Percentiles rank a stretch among this genome's conserved stretches.
Evolutionary conservation across 2,113 vertebrate species (phyloP).

Genomic region (Plecturocebus donacophilus): DNA sequence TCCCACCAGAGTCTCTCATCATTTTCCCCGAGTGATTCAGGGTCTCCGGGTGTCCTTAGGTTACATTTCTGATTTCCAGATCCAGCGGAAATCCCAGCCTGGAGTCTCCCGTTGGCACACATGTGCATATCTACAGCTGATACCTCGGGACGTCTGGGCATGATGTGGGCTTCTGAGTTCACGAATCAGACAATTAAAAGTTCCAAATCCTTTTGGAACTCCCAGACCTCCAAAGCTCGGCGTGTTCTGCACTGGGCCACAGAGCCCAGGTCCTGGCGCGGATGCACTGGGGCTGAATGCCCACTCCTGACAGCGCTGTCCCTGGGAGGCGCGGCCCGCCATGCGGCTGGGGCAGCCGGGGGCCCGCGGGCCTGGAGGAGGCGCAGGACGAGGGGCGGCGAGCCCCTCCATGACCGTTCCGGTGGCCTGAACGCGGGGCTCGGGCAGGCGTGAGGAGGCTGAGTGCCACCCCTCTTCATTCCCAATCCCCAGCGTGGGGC

Average conservation of each 20-base stretch:
- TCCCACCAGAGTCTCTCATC: not conserved
- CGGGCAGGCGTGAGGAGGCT: no score
- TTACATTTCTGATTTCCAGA: not conserved
- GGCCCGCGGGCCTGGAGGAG: no score
- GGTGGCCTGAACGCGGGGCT: no score
- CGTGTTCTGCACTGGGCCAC: not conserved
- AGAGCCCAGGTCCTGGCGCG: fast-evolving
- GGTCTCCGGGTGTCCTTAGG: not conserved
- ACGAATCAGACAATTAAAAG: not conserved
- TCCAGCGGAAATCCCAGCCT: not conserved
- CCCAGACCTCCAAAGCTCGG: no score
- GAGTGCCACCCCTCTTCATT: not conserved
- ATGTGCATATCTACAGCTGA: not conserved
- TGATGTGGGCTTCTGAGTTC: not conserved
- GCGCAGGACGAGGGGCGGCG: no score
- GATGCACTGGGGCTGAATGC: no score
- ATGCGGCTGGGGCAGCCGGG: no score
- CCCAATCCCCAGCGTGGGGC: not conserved
- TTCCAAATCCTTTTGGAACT: not conserved
- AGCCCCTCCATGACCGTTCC: no score
- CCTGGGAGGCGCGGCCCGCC: no score
- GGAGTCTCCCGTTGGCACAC: not conserved
- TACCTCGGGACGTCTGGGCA: not conserved
- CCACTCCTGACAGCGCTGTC: no score
- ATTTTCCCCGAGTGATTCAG: not conserved